Evolutionary conservation across 2,888 invertebrate genomes (phyloP).

Genomic region (Agrochola circellaris): DNA sequence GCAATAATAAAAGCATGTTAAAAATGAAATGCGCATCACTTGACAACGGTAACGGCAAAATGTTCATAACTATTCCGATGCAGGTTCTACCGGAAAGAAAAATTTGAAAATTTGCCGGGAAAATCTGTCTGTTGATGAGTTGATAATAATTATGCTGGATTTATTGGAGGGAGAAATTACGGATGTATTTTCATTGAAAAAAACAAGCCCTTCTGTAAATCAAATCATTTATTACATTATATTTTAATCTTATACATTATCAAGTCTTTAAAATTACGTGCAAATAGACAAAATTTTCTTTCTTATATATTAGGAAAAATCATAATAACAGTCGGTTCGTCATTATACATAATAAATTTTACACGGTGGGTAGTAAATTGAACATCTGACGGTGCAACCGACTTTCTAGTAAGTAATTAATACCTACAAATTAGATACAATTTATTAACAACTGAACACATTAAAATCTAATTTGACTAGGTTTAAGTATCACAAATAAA

Average conservation of each 20-base stretch:
- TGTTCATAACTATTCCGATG: no score
- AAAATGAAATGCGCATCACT: no score
- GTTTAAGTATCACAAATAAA: constrained; percentile 66
- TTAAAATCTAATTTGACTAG: constrained; percentile 62
- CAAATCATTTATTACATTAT: constrained; percentile 71
- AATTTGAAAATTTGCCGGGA: no score
- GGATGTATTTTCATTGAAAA: background rate
- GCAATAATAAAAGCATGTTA: no score
- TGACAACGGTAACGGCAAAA: no score
- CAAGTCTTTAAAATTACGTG: constrained; percentile 84
- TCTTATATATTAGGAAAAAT: constrained; percentile 61
- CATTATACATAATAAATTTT: constrained; percentile 29
- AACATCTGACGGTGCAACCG: constrained; percentile 44
- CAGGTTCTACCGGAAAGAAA: no score
- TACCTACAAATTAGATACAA: constrained; percentile 47
- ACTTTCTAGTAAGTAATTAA: constrained; percentile 34
- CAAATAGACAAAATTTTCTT: constrained; percentile 70
- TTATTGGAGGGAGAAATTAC: background rate
- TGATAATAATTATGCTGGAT: no score
- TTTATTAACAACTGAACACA: constrained; percentile 57
- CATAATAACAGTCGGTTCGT: constrained; percentile 43
- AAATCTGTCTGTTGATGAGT: no score
- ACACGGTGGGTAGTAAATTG: constrained; percentile 40
- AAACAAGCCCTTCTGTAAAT: constrained; percentile 52
- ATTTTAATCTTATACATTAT: constrained; percentile 74